phyloP scores from a whole-genome alignment of 2,113 vertebrate genomes.

The Crotalus horridus region DNA sequence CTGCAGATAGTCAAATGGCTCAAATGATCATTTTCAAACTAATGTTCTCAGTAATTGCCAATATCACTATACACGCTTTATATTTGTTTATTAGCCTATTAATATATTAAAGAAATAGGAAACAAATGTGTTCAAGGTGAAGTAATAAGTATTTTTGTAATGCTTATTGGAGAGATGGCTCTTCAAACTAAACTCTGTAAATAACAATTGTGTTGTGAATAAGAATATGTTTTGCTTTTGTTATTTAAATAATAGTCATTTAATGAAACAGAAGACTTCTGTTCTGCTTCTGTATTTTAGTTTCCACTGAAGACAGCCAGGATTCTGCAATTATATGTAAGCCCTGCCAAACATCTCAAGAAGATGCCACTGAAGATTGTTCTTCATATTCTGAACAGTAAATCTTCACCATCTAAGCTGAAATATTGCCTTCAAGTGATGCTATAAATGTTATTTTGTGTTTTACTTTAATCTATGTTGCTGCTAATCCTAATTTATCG shows the following conservation, averaged over 20 bases:
- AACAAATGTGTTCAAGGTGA: background rate
- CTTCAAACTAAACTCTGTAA: background rate
- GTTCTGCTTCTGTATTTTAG: conserved; percentile 44
- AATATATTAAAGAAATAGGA: background rate
- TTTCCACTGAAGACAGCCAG: conserved; percentile 49
- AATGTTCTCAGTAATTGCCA: background rate
- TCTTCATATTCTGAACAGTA: conserved; percentile 12
- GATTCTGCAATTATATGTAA: conserved; percentile 33
- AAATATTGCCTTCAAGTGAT: conserved; percentile 18
- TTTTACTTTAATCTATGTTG: background rate
- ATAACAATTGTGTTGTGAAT: background rate
- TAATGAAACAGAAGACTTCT: background rate
- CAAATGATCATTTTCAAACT: conserved; percentile 7
- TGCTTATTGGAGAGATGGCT: background rate
- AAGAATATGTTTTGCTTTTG: background rate
- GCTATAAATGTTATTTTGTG: conserved; percentile 29
- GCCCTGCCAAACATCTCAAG: conserved; percentile 41
- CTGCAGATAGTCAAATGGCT: background rate
- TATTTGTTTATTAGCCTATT: background rate
- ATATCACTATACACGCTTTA: background rate
- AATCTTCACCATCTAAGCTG: conserved; percentile 14
- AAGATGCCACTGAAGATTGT: conserved; percentile 41
- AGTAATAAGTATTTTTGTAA: background rate
- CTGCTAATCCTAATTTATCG: conserved; percentile 23
- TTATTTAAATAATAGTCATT: background rate